Conservation (phyloP, 2,113 vertebrate species). For the Neotragus pygmaeus region DNA sequence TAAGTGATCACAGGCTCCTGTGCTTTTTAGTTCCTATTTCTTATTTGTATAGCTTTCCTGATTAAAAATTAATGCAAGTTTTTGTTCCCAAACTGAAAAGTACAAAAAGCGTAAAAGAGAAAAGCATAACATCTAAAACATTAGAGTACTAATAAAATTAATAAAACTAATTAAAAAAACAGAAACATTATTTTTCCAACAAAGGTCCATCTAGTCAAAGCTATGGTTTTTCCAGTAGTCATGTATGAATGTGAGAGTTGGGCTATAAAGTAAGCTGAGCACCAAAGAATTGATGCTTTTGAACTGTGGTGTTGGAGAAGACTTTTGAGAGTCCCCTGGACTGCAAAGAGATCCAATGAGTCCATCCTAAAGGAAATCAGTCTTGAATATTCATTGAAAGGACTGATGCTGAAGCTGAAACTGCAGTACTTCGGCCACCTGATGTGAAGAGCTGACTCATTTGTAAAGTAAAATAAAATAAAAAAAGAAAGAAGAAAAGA, state of each 20-base stretch:
- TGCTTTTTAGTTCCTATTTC: not conserved
- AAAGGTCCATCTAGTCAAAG: not conserved
- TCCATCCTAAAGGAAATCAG: not conserved
- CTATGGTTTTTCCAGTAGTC: not conserved
- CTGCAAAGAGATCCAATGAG: not conserved
- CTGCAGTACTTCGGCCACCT: not conserved
- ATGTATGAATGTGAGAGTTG: not conserved
- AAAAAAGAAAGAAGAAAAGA: no score
- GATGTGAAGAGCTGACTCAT: not conserved
- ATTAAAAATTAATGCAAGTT: slow-evolving; percentile 23
- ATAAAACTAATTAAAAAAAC: not conserved
- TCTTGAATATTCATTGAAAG: not conserved
- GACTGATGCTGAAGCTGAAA: not conserved
- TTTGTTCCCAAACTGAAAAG: not conserved
- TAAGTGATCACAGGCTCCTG: not conserved
- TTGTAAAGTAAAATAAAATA: not conserved
- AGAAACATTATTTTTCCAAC: not conserved
- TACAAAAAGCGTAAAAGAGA: not conserved
- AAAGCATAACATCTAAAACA: not conserved
- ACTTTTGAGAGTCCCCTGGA: not conserved
- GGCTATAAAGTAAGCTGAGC: not conserved
- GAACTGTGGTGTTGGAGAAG: not conserved
- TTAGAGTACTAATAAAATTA: not conserved
- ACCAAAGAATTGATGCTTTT: not conserved
- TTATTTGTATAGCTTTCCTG: not conserved